Percentiles rank a stretch among this genome's conserved stretches.
phyloP scores from a whole-genome alignment of 92 coral and sea anemone genomes.

The Palythoa heliodiscus region DNA sequence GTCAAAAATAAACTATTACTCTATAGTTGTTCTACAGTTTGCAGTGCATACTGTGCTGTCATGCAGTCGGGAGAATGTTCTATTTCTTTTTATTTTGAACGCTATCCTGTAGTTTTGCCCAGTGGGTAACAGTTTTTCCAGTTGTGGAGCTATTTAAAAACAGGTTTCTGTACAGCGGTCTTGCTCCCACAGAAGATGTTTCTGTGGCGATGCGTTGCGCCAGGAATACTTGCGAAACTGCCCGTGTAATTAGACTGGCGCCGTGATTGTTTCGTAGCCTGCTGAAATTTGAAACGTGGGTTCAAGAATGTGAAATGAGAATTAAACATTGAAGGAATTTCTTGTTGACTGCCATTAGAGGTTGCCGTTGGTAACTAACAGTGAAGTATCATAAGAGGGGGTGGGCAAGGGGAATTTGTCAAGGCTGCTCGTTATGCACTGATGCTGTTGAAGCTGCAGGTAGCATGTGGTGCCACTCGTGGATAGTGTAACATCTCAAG shows the following conservation, averaged over 20 bases:
- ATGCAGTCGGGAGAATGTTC: neutral
- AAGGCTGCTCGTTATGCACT: too few species aligned
- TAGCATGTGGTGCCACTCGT: too few species aligned
- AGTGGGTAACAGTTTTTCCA: neutral
- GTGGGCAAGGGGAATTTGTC: too few species aligned
- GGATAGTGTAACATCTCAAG: too few species aligned
- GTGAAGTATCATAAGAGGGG: too few species aligned
- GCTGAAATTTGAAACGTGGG: too few species aligned
- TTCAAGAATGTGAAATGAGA: too few species aligned
- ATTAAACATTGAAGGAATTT: too few species aligned
- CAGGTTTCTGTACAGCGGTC: neutral
- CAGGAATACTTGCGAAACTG: neutral
- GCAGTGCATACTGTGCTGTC: conserved; percentile 31
- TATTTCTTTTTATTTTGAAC: neutral
- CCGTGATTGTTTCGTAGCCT: neutral
- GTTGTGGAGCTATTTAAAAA: neutral
- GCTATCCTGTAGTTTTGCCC: neutral
- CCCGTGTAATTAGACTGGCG: neutral
- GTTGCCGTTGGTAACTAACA: too few species aligned
- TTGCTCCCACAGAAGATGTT: neutral
- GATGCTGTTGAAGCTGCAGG: too few species aligned
- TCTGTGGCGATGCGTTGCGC: neutral
- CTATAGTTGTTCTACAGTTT: conserved; percentile 76
- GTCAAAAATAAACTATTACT: conserved; percentile 95
- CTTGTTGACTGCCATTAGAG: too few species aligned